Percentiles rank a stretch among this genome's conserved stretches.
phyloP scores from a whole-genome alignment of 2,888 invertebrate genomes.

The Neria commutata region DNA sequence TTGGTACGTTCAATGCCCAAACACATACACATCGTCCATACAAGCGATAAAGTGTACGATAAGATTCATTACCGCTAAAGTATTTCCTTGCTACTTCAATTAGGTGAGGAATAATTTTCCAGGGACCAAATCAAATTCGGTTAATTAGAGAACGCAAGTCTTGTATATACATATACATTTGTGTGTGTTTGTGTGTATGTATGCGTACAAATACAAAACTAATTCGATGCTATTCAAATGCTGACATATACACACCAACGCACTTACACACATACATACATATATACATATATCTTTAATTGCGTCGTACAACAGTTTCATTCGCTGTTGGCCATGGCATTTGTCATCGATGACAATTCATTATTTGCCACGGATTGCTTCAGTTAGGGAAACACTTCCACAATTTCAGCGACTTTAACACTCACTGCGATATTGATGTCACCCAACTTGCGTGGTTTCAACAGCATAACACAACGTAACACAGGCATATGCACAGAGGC shows the following conservation, averaged over 20 bases:
- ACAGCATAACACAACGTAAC: no score
- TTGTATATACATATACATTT: slow-evolving; percentile 10
- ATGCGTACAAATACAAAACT: slow-evolving; percentile 10
- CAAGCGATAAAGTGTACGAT: slow-evolving; percentile 15
- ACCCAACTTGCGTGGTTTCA: no score
- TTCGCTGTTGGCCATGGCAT: background rate
- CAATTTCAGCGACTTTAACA: no score
- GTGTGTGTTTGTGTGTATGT: slow-evolving; percentile 7
- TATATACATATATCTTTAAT: background rate
- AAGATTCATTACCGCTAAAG: slow-evolving; percentile 27
- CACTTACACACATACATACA: background rate
- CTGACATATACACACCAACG: background rate
- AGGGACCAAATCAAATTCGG: slow-evolving; percentile 38
- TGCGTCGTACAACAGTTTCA: background rate
- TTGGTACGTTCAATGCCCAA: background rate
- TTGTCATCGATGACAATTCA: background rate
- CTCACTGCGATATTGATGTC: no score
- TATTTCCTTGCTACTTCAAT: slow-evolving; percentile 36
- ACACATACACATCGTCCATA: no score
- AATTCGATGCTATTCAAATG: background rate
- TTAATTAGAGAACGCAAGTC: slow-evolving; percentile 46
- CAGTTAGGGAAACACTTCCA: no score
- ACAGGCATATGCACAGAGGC: no score
- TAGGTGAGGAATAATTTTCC: slow-evolving; percentile 30
- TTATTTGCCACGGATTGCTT: background rate